Conservation (phyloP, 2,113 vertebrate genomes). For the Spizaetus ornatus region DNA sequence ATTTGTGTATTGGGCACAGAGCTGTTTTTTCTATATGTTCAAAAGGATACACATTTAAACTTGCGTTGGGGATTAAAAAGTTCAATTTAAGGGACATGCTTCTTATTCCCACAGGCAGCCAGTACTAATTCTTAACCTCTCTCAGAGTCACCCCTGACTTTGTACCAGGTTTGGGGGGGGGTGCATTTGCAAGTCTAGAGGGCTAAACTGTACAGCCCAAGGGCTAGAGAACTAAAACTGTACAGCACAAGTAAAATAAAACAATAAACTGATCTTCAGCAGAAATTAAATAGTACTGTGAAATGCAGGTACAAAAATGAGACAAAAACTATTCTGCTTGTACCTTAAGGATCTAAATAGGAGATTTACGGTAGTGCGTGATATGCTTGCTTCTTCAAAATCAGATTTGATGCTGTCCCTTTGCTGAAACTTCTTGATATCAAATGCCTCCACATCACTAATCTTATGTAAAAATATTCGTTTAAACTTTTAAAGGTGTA, state of each 20-base stretch:
- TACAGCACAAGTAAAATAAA: neutral
- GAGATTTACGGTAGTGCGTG: neutral
- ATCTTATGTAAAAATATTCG: neutral
- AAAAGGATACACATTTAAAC: neutral
- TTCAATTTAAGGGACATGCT: neutral
- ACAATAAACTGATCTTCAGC: neutral
- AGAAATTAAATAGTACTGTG: neutral
- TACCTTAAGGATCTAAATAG: neutral
- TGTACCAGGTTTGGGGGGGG: fast-evolving
- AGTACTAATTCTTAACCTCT: neutral
- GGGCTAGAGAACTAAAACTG: neutral
- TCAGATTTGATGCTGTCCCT: neutral
- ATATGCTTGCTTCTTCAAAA: neutral
- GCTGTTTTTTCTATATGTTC: neutral
- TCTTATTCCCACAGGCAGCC: neutral
- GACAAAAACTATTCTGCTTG: neutral
- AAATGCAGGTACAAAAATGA: neutral
- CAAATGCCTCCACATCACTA: neutral
- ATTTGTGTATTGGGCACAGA: neutral
- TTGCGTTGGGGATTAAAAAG: neutral
- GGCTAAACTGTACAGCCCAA: neutral
- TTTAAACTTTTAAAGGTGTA: neutral
- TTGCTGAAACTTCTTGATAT: neutral
- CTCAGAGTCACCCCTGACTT: neutral
- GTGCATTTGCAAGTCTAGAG: neutral